Evolutionary conservation across 2,113 vertebrate species (phyloP).

Genomic region (Glaucidium brasilianum): DNA sequence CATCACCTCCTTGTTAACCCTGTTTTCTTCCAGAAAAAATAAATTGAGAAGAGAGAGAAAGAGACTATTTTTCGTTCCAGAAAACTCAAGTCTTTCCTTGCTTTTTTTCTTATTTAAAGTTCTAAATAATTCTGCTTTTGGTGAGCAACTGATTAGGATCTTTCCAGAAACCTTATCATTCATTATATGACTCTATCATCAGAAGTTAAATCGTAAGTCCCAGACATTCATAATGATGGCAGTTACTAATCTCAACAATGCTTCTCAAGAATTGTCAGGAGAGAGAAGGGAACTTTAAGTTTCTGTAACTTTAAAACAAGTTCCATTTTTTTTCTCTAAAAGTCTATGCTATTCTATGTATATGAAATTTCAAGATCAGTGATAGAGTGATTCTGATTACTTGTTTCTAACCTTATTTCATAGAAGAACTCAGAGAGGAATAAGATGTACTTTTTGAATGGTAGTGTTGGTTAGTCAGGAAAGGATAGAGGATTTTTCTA

Average conservation of each 20-base stretch:
- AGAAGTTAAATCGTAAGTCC: not conserved
- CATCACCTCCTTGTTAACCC: not conserved
- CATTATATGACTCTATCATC: not conserved
- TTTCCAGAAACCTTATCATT: not conserved
- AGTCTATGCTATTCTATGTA: not conserved
- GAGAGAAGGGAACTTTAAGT: not conserved
- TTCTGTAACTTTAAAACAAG: not conserved
- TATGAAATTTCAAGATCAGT: not conserved
- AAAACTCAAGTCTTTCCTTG: not conserved
- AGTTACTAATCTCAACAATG: not conserved
- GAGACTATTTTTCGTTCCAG: not conserved
- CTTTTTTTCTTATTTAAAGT: not conserved
- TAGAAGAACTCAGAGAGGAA: not conserved
- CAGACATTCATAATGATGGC: not conserved
- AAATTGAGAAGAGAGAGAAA: not conserved
- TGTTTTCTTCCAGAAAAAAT: not conserved
- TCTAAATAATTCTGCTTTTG: not conserved
- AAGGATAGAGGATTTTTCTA: not conserved
- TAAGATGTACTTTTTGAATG: not conserved
- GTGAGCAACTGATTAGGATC: not conserved
- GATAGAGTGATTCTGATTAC: not conserved
- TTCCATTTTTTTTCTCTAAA: not conserved
- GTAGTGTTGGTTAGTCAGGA: not conserved
- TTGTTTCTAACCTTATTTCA: not conserved
- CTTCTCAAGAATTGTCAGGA: not conserved